Evolutionary conservation across 2,797 vertebrate species (phyloP).

Genomic region (Cyclopterus lumpus): DNA sequence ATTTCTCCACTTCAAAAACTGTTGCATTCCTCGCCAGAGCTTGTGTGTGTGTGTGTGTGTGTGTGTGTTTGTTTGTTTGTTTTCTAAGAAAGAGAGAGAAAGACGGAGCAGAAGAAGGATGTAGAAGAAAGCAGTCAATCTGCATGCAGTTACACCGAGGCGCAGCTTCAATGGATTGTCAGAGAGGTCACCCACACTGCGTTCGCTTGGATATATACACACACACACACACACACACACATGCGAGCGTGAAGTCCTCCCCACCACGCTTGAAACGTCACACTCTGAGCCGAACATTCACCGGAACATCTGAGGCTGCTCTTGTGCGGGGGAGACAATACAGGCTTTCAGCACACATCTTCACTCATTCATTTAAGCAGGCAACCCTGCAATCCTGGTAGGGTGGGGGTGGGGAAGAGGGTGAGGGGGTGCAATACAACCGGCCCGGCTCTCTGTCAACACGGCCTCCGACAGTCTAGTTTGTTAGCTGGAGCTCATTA

Average conservation of each 20-base stretch:
- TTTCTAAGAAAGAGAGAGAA: conserved; percentile 40
- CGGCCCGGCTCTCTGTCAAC: conserved; percentile 70
- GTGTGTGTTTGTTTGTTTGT: conserved; percentile 12
- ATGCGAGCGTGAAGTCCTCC: conserved; percentile 58
- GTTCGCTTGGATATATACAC: conserved; percentile 40
- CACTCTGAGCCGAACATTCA: conserved; percentile 55
- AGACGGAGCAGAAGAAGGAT: conserved; percentile 29
- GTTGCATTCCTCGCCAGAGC: conserved; percentile 54
- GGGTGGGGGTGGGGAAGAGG: no score
- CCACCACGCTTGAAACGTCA: conserved; percentile 45
- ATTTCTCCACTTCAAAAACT: conserved; percentile 64
- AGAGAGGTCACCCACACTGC: conserved; percentile 50
- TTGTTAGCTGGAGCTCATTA: conserved; percentile 81
- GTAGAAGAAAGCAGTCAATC: conserved; percentile 57
- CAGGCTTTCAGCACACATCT: conserved; percentile 28
- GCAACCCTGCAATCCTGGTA: conserved; percentile 25
- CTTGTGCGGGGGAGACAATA: conserved; percentile 32
- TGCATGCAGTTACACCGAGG: conserved; percentile 65
- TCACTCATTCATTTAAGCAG: conserved; percentile 44
- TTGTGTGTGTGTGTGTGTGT: conserved; percentile 22
- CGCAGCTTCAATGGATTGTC: conserved; percentile 73
- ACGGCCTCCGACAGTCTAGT: conserved; percentile 66
- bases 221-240: conserved; percentile 46
- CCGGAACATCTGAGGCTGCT: conserved; percentile 46
- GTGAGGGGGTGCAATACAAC: conserved; percentile 57